phyloP scores from a whole-genome alignment of 1,140 invertebrate genomes.

The Heliconius melpomene region DNA sequence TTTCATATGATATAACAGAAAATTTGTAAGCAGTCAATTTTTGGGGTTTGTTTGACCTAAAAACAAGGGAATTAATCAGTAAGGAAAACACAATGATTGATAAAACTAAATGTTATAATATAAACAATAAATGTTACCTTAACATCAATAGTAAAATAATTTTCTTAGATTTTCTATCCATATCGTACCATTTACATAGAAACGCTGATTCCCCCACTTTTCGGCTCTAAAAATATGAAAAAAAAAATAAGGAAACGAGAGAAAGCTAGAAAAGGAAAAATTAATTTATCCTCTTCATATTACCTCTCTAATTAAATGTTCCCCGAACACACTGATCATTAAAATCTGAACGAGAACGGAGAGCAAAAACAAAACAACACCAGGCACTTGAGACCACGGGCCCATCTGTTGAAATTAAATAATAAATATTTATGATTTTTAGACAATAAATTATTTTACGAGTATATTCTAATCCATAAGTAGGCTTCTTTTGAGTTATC shows the following conservation, averaged over 20 bases:
- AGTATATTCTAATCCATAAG: conserved; percentile 4
- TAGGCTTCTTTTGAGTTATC: neutral
- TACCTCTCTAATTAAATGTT: conserved; percentile 68
- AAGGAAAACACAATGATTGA: neutral
- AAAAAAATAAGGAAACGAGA: neutral
- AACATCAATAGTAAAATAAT: conserved; percentile 61
- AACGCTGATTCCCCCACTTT: conserved; percentile 58
- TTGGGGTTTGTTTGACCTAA: conserved; percentile 57
- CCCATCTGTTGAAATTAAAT: conserved; percentile 53
- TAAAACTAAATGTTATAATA: neutral
- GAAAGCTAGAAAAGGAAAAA: neutral
- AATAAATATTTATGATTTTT: conserved; percentile 15
- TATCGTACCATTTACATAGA: conserved; percentile 62
- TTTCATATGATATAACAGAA: conserved; percentile 64
- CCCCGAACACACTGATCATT: conserved; percentile 69
- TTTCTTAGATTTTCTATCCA: conserved; percentile 61
- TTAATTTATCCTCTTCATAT: neutral
- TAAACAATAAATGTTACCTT: conserved; percentile 48
- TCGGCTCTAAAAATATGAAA: conserved; percentile 52
- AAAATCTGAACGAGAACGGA: conserved; percentile 66
- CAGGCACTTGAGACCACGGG: conserved; percentile 53
- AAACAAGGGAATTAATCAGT: conserved; percentile 30
- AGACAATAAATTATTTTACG: neutral
- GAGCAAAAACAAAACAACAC: conserved; percentile 58
- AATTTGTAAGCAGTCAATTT: conserved; percentile 67